Evolutionary conservation across 1,140 invertebrate genomes (phyloP).

Genomic region (Pogonomyrmex californicus): DNA sequence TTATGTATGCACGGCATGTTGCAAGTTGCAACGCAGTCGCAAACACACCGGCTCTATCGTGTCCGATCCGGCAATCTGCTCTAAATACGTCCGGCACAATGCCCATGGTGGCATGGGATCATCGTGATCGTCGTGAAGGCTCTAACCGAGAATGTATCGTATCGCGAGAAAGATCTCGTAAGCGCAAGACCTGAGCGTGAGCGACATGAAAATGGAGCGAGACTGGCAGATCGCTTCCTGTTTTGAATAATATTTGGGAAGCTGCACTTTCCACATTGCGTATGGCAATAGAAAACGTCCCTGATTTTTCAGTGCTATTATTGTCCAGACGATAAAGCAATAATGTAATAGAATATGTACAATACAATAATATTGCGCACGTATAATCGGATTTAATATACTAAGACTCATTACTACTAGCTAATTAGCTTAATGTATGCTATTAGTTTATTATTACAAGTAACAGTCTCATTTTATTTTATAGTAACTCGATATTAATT

Average conservation of each 20-base stretch:
- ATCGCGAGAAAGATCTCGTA: slow-evolving; percentile 41
- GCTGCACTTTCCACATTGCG: not conserved
- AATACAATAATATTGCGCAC: not conserved
- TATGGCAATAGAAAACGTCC: not conserved
- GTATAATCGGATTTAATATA: slow-evolving; percentile 3
- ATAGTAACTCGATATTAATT: slow-evolving; percentile 3
- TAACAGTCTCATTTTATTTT: slow-evolving; percentile 1
- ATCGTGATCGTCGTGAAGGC: slow-evolving; percentile 39
- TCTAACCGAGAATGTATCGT: not conserved
- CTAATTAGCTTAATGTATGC: not conserved
- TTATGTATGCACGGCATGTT: slow-evolving; percentile 69
- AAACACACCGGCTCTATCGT: slow-evolving; percentile 68
- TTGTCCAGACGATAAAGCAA: not conserved
- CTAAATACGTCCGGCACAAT: slow-evolving; percentile 80
- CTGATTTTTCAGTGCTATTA: not conserved
- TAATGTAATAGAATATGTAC: not conserved
- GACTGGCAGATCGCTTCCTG: slow-evolving; percentile 68
- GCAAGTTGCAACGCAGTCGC: slow-evolving; percentile 63
- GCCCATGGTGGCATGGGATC: slow-evolving; percentile 40
- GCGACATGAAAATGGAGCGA: slow-evolving; percentile 68
- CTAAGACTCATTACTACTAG: too few relatives aligned
- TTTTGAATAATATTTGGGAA: slow-evolving; percentile 38
- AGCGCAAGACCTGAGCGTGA: slow-evolving; percentile 43
- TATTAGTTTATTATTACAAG: slow-evolving; percentile 13
- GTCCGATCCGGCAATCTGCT: slow-evolving; percentile 79